Evolutionary conservation across 2,113 vertebrate genomes (phyloP).

Genomic region (Thunnus thynnus): DNA sequence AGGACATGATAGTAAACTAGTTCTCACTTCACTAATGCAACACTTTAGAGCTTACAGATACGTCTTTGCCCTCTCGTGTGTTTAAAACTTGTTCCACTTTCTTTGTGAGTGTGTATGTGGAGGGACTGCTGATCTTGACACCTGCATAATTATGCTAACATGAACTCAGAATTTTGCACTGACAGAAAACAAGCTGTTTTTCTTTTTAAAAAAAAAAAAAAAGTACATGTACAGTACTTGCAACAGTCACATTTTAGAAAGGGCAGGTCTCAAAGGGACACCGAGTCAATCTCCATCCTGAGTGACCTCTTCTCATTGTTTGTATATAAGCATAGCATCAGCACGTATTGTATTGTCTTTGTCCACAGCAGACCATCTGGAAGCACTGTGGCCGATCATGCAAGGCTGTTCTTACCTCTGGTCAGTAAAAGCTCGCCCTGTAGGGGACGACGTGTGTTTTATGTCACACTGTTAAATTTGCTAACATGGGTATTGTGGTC

Average conservation of each 20-base stretch:
- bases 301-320: conserved; percentile 33
- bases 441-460: conserved; percentile 37
- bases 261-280: conserved; percentile 43
- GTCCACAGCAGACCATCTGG: conserved; percentile 37
- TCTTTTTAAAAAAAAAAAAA: not conserved
- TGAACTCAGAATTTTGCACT: conserved; percentile 70
- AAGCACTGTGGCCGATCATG: conserved; percentile 51
- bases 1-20: conserved; percentile 8
- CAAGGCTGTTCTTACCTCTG: conserved; percentile 52
- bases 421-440: conserved; percentile 37
- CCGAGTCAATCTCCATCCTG: conserved; percentile 48
- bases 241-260: conserved; percentile 30
- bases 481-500: conserved; percentile 28
- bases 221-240: conserved; percentile 14
- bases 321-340: conserved; percentile 58
- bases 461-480: conserved; percentile 28
- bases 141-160: conserved; percentile 53
- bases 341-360: conserved; percentile 31
- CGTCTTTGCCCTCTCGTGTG: not conserved
- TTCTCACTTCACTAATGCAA: conserved; percentile 36
- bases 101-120: conserved; percentile 10
- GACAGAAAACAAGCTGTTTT: conserved; percentile 49
- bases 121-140: conserved; percentile 27
- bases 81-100: conserved; percentile 31
- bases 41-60: conserved; percentile 24